Evolutionary conservation across 2,888 invertebrate genomes (phyloP).

Genomic region (Sepioteuthis lessoniana): DNA sequence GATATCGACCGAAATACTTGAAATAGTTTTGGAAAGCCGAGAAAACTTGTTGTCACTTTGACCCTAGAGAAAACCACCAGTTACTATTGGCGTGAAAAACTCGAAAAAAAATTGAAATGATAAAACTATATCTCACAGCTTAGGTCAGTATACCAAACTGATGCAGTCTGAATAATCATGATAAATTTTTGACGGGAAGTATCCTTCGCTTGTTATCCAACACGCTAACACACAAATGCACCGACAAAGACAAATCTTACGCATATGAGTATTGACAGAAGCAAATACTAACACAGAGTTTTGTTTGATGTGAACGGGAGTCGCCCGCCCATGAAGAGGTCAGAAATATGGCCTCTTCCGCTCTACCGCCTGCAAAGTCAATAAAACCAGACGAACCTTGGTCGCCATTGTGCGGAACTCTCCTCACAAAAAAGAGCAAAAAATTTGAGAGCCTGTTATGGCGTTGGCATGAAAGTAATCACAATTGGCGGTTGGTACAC

Average conservation of each 20-base stretch:
- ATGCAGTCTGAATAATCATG: no score
- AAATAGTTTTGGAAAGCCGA: no score
- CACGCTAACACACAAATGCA: no score
- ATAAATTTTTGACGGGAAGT: no score
- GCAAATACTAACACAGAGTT: neutral
- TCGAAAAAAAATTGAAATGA: no score
- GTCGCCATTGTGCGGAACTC: neutral
- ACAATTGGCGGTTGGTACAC: neutral
- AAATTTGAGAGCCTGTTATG: neutral
- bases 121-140: no score
- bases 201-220: no score
- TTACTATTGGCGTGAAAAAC: no score
- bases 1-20: no score
- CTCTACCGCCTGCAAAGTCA: neutral
- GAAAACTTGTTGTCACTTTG: no score
- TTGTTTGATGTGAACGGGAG: neutral
- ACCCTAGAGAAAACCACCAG: no score
- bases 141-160: no score
- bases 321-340: neutral
- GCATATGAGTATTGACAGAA: neutral
- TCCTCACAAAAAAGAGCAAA: neutral
- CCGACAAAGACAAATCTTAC: neutral
- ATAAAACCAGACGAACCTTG: neutral
- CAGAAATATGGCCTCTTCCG: neutral
- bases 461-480: neutral